Base-by-base conservation (phyloP, 1,140 invertebrate species). In the Macrocentrus cingulum region DNA sequence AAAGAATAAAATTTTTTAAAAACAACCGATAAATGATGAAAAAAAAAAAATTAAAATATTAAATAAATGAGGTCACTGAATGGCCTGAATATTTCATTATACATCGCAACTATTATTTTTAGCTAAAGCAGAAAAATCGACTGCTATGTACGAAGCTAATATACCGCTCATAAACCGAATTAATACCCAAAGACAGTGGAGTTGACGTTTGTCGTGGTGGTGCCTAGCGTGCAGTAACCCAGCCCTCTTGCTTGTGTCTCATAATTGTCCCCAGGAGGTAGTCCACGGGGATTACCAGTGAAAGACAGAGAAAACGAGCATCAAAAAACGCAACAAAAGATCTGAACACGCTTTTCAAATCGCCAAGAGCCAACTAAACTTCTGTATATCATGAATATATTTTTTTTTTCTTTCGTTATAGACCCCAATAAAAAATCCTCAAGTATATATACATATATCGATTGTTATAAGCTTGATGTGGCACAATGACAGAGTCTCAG, bases 151-250 rank as follows among this genome's bases (percentile, higher is more conserved):
- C 3, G 15, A 39, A 39, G 36, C 8, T 39, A 39, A 39, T 39
- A 39, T 22, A 7, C 22, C 42, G n/a, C 15, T 48, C 18, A 56
- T 55, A 56, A 66, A 67, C 56, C 65, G 69, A 66, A 70, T 68
- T 71, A 74, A 71, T 71, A 68, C 66, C 58, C 44, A 29, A 64
- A 65, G 63, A 62, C 65, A 64, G 62, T 53, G 54, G 51, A 55
- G 57, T 64, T 75, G 74, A 76, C 72, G 64, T 73, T 71, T 72
- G 74, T 74, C 74, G 66, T 76, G 74, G 74, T 63, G 59, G 69
- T 76, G 64, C 74, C 74, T 76, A 72, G 74, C 74, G 74, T 76
- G 74, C 68, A 48, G 56, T 51, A 55, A 46, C 25, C 42, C 57
- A 46, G 52, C 45, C 41, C 50, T 61, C 54, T 32, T 37, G 25